Evolutionary conservation across 2,113 vertebrate species (phyloP).

Genomic region (Psittacula cyanocephala): DNA sequence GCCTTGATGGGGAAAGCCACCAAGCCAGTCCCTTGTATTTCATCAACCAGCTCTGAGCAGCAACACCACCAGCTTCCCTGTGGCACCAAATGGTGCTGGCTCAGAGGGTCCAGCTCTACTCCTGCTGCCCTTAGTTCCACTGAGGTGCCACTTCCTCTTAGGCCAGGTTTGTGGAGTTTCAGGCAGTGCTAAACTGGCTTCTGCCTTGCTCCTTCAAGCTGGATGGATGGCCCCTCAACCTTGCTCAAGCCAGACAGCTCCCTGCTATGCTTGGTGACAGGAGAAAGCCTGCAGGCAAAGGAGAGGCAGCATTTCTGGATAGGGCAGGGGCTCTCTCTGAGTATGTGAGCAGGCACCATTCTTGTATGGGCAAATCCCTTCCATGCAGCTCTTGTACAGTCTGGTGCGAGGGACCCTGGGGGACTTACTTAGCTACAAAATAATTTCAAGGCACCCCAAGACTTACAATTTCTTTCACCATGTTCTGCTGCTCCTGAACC

Average conservation of each 20-base stretch:
- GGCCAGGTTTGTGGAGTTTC: neutral
- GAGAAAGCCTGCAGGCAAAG: neutral
- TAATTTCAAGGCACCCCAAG: neutral
- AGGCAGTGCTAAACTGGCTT: neutral
- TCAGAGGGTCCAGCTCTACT: neutral
- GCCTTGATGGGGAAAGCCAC: neutral
- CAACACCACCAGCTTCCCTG: neutral
- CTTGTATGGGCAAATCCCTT: neutral
- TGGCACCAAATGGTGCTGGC: neutral
- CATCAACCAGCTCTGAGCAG: neutral
- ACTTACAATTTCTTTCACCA: conserved; percentile 83
- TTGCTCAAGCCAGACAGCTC: neutral
- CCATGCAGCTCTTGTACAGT: neutral
- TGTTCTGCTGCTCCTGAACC: conserved; percentile 79
- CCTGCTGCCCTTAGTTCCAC: neutral
- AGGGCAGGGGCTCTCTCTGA: neutral
- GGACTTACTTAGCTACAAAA: neutral
- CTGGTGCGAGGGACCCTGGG: neutral
- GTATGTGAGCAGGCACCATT: neutral
- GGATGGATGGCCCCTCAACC: neutral
- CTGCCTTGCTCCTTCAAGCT: neutral
- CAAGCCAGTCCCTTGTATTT: neutral
- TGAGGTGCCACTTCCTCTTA: neutral
- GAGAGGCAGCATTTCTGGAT: neutral
- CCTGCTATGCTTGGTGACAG: neutral